These are phyloP conservation scores for Conus canariensis DNA, from an alignment of 2,888 invertebrate genomes.

Conservation along the genomic window DNA sequence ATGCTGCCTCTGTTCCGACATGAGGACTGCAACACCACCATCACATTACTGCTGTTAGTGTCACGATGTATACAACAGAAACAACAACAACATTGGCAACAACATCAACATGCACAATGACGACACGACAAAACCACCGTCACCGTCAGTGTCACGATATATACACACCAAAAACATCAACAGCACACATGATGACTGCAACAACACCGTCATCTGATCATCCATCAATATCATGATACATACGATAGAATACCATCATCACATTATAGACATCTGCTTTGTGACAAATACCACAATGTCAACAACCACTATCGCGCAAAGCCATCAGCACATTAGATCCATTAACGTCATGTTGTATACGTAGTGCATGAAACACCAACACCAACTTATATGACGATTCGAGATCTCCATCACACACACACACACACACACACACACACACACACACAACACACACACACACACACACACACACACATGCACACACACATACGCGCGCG, in stretches of 20 bases:
- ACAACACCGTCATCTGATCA: too few species aligned
- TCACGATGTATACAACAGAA: background rate
- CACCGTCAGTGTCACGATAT: too few species aligned
- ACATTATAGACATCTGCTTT: too few species aligned
- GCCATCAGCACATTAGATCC: too few species aligned
- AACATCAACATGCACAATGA: background rate
- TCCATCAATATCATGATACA: too few species aligned
- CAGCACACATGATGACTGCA: background rate
- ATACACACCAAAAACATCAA: background rate
- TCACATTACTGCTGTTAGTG: background rate
- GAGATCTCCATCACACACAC: background rate
- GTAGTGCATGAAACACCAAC: too few species aligned
- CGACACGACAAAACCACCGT: too few species aligned
- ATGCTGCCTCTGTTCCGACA: constrained; percentile 76
- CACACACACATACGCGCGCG: background rate
- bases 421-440: constrained; percentile 11
- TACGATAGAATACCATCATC: too few species aligned
- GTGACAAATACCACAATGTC: too few species aligned
- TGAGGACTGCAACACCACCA: constrained; percentile 72
- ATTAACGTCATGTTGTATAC: too few species aligned
- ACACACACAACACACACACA: constrained; percentile 5
- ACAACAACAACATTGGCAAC: background rate
- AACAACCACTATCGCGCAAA: too few species aligned
- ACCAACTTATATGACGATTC: too few species aligned
- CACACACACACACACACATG: background rate